Conservation (phyloP, 2,888 invertebrate species). For the Chymomyza amoena region DNA sequence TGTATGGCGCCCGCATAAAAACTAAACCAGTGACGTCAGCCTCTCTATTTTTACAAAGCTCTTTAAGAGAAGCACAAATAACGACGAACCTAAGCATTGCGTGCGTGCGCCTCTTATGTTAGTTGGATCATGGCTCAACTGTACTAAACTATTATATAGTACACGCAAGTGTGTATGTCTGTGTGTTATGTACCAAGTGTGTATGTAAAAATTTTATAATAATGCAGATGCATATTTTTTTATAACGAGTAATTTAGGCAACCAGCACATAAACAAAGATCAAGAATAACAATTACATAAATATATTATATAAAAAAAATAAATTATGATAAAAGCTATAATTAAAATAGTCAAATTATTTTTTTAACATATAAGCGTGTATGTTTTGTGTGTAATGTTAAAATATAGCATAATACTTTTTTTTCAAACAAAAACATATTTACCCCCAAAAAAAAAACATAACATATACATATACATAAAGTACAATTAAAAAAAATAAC, state of each 20-base stretch:
- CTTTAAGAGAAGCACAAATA: too few species aligned
- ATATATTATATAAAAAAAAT: constrained; percentile 17
- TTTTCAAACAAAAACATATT: background rate
- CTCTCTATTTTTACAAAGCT: too few species aligned
- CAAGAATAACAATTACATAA: background rate
- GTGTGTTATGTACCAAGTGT: constrained; percentile 3
- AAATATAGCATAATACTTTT: background rate
- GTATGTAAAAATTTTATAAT: background rate
- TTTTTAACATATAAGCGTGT: background rate
- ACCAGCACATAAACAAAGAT: constrained; percentile 3
- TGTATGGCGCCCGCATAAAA: background rate
- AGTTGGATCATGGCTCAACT: constrained; percentile 13
- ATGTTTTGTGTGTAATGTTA: background rate
- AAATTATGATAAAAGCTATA: background rate
- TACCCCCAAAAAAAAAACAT: background rate
- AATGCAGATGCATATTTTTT: background rate
- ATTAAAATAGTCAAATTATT: background rate
- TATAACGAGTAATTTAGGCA: background rate
- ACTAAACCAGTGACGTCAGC: too few species aligned
- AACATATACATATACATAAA: background rate
- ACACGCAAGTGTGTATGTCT: background rate
- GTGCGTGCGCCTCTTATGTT: too few species aligned
- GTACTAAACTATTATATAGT: constrained; percentile 15
- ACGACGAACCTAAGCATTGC: too few species aligned
- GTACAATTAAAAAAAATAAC: background rate